Percentiles rank a stretch among this genome's conserved stretches.
Conservation (phyloP, 2,113 vertebrate genomes). For the Polypterus senegalus region DNA sequence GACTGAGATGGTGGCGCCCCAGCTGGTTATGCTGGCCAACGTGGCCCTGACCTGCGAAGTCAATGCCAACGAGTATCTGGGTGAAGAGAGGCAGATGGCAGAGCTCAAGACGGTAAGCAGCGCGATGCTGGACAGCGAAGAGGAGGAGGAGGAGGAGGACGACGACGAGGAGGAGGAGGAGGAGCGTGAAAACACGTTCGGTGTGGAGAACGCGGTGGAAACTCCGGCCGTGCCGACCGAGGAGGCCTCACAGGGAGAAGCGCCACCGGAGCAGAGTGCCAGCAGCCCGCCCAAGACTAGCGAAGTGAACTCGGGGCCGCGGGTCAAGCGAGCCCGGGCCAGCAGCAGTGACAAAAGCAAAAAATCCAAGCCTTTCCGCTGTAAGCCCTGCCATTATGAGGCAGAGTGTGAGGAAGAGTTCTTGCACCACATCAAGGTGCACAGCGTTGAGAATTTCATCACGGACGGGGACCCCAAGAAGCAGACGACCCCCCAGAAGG, state of each 20-base stretch:
- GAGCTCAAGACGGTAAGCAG: conserved; percentile 78
- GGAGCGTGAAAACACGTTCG: conserved; percentile 30
- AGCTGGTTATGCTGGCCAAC: conserved; percentile 92
- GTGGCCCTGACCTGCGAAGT: conserved; percentile 72
- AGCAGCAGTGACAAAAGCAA: conserved; percentile 37
- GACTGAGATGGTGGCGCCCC: conserved; percentile 72
- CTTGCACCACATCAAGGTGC: conserved; percentile 77
- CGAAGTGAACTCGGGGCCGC: conserved; percentile 28
- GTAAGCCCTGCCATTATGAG: conserved; percentile 87
- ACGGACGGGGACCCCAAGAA: conserved; percentile 72
- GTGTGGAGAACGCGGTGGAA: background rate
- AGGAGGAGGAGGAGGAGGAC: conserved; percentile 61
- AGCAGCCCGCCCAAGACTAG: background rate
- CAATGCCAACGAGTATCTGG: conserved; percentile 52
- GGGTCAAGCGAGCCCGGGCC: conserved; percentile 31
- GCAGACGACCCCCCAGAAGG: conserved; percentile 52
- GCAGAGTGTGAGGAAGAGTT: conserved; percentile 79
- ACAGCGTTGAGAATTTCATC: conserved; percentile 79
- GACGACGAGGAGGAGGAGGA: conserved; percentile 31
- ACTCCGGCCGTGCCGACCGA: conserved; percentile 1
- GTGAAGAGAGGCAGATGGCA: conserved; percentile 85
- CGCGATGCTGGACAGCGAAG: conserved; percentile 82
- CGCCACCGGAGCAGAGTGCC: background rate
- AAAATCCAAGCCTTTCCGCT: conserved; percentile 86
- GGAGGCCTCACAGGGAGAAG: conserved; percentile 10